Conservation (phyloP, 1,140 invertebrate species). For the Pogonognathellus flavescens region DNA sequence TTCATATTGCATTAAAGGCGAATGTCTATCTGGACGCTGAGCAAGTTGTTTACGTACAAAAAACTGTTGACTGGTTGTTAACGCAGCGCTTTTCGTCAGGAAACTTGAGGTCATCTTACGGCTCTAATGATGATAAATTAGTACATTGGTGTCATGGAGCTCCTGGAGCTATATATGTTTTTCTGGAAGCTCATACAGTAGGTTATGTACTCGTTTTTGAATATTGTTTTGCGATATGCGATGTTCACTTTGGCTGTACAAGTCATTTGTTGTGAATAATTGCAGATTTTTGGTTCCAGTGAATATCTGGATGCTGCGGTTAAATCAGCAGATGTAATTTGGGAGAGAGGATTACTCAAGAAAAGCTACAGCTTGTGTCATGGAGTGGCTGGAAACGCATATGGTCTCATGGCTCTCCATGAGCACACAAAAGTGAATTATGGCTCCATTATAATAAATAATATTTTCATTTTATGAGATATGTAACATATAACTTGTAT, state of each 20-base stretch:
- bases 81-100: slow-evolving; percentile 77
- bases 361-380: slow-evolving; percentile 95
- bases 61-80: slow-evolving; percentile 60
- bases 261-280: slow-evolving; percentile 11
- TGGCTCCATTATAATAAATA: neutral
- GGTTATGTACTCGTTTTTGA: too few relatives aligned
- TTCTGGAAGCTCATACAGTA: slow-evolving; percentile 83
- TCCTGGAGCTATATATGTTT: slow-evolving; percentile 86
- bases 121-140: slow-evolving; percentile 79
- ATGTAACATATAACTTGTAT: slow-evolving; percentile 7
- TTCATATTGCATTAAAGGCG: slow-evolving; percentile 20
- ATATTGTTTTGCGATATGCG: too few relatives aligned
- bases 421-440: slow-evolving; percentile 82
- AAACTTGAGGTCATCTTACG: slow-evolving; percentile 88
- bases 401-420: slow-evolving; percentile 86
- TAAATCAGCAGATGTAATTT: slow-evolving; percentile 83
- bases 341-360: slow-evolving; percentile 85
- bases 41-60: slow-evolving; percentile 41
- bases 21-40: slow-evolving; percentile 62
- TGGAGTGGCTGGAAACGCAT: slow-evolving; percentile 92
- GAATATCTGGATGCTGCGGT: slow-evolving; percentile 82
- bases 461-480: neutral
- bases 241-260: neutral
- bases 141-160: slow-evolving; percentile 98
- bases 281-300: slow-evolving; percentile 79